Percentiles rank a stretch among this genome's conserved stretches.
These are phyloP conservation scores for Schlechtendalia chinensis DNA, from an alignment of 1,140 invertebrate genomes.

Conservation along the genomic window DNA sequence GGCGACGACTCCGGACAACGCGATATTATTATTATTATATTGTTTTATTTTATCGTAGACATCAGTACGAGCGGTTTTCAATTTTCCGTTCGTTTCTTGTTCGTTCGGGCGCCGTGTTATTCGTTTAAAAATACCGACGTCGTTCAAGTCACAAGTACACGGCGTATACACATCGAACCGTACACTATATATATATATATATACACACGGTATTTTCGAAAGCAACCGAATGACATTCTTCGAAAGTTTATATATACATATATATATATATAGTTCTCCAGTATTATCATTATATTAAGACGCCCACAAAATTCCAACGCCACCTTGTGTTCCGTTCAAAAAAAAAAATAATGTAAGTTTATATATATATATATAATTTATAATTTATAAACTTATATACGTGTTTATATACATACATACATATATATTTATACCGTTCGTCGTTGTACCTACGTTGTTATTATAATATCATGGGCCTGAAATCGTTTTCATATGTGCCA, in stretches of 20 bases:
- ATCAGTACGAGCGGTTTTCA: background rate
- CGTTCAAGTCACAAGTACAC: too few species aligned
- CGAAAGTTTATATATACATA: background rate
- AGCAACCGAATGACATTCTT: slow-evolving; percentile 23
- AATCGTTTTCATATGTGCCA: background rate
- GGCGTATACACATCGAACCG: too few species aligned
- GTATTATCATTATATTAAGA: slow-evolving; percentile 22
- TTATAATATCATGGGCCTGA: slow-evolving; percentile 7
- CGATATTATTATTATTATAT: too few species aligned
- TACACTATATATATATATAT: too few species aligned
- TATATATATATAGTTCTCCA: background rate
- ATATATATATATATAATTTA: background rate
- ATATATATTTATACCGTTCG: background rate
- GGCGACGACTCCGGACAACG: too few species aligned
- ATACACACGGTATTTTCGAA: background rate
- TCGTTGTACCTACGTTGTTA: slow-evolving; percentile 11
- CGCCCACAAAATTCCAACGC: slow-evolving; percentile 25
- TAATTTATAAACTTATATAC: background rate
- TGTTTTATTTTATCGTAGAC: background rate
- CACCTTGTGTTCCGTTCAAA: slow-evolving; percentile 3
- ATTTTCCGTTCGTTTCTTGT: background rate
- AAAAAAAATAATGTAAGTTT: too few species aligned
- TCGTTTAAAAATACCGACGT: too few species aligned
- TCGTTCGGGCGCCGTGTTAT: too few species aligned
- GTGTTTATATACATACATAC: too few species aligned